Percentiles rank a stretch among this genome's conserved stretches.
Conservation (phyloP, 2,888 invertebrate genomes). For the Tribolium freemani region DNA sequence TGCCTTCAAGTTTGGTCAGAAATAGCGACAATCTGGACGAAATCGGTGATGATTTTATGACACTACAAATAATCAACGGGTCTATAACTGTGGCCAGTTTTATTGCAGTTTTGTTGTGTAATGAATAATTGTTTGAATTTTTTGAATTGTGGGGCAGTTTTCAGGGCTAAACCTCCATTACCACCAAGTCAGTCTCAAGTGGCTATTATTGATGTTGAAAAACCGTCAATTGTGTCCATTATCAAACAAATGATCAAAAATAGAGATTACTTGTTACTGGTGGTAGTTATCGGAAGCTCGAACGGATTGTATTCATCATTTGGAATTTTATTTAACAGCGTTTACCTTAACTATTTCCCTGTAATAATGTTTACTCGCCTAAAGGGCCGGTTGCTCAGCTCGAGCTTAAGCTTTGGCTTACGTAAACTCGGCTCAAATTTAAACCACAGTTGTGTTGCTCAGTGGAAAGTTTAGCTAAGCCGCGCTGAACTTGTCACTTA, state of each 20-base stretch:
- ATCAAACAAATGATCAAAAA: slow-evolving; percentile 53
- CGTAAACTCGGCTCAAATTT: too few species aligned
- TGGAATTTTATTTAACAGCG: slow-evolving; percentile 73
- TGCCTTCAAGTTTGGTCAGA: slow-evolving; percentile 53
- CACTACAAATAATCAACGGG: slow-evolving; percentile 52
- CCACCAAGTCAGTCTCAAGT: slow-evolving; percentile 80
- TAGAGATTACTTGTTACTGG: slow-evolving; percentile 54
- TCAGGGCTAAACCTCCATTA: slow-evolving; percentile 85
- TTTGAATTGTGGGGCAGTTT: slow-evolving; percentile 76
- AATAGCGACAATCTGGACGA: slow-evolving; percentile 44
- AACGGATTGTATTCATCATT: slow-evolving; percentile 73
- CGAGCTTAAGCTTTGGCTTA: too few species aligned
- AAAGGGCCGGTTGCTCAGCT: too few species aligned
- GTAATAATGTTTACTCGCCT: too few species aligned
- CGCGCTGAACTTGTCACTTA: too few species aligned
- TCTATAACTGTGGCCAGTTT: slow-evolving; percentile 46
- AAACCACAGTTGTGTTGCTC: too few species aligned
- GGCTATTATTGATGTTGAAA: slow-evolving; percentile 14
- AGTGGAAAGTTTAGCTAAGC: too few species aligned
- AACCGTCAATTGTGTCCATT: slow-evolving; percentile 16
- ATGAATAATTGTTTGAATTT: slow-evolving; percentile 67
- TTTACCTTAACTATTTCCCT: slow-evolving; percentile 71
- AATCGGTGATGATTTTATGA: slow-evolving; percentile 47
- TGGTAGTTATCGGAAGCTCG: slow-evolving; percentile 70
- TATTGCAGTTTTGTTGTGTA: slow-evolving; percentile 59